phyloP scores from a whole-genome alignment of 2,113 vertebrate genomes.

The Regulus satrapa region DNA sequence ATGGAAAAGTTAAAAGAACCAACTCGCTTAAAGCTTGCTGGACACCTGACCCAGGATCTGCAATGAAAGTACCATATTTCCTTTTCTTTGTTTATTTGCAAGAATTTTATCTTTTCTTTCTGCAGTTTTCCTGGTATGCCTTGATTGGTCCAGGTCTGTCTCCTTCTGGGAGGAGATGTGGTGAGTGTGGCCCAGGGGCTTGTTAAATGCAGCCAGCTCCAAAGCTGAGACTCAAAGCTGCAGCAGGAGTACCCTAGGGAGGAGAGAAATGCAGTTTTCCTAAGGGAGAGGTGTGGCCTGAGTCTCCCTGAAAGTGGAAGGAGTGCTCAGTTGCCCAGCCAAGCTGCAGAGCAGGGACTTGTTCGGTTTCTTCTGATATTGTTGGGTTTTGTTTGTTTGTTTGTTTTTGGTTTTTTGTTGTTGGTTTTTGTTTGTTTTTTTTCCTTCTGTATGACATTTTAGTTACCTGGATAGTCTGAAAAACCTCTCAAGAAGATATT shows the following conservation, averaged over 20 bases:
- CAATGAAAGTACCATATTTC: background rate
- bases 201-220: fast-evolving
- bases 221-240: background rate
- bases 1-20: background rate
- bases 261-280: background rate
- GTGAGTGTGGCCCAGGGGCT: background rate
- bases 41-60: background rate
- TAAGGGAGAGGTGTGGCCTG: background rate
- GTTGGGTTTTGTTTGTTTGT: too few species aligned
- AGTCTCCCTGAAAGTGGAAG: too few species aligned
- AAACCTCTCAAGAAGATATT: background rate
- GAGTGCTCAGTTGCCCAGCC: background rate
- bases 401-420: too few species aligned
- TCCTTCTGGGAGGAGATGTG: background rate
- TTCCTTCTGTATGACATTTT: background rate
- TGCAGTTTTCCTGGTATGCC: background rate
- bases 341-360: background rate
- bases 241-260: background rate
- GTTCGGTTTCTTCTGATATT: too few species aligned
- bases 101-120: background rate
- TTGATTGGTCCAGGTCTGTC: fast-evolving
- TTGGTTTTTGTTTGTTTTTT: too few species aligned
- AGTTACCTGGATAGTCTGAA: background rate
- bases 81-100: background rate
- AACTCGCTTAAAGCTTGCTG: background rate